Evolutionary conservation across 2,888 invertebrate species (phyloP).

Genomic region (Spilarctia lutea): DNA sequence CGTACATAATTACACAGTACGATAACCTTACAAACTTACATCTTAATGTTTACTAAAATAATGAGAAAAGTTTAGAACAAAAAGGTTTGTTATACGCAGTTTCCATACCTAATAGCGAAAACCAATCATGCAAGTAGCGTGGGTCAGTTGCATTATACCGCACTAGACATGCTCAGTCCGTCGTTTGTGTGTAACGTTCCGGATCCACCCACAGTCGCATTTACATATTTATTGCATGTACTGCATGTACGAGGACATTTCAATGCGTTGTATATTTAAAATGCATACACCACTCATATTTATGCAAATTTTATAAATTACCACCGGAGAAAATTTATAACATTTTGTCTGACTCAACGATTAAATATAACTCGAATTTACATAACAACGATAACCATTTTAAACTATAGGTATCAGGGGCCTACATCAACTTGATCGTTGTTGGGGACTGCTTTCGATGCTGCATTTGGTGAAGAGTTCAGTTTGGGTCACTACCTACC

Average conservation of each 20-base stretch:
- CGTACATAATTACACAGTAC: not conserved
- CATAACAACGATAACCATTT: not conserved
- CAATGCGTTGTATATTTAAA: slow-evolving; percentile 12
- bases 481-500: too few relatives aligned
- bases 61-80: not conserved
- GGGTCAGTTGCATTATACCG: slow-evolving; percentile 35
- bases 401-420: not conserved
- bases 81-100: not conserved
- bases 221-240: slow-evolving; percentile 69
- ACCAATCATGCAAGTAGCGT: slow-evolving; percentile 46
- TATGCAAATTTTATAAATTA: not conserved
- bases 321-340: not conserved
- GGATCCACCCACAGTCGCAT: slow-evolving; percentile 57
- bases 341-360: not conserved
- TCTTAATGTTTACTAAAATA: not conserved
- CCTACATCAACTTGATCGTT: not conserved
- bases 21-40: too few relatives aligned
- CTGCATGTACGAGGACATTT: slow-evolving; percentile 24
- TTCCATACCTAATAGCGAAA: slow-evolving; percentile 38
- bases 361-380: not conserved
- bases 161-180: slow-evolving; percentile 1
- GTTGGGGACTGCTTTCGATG: too few relatives aligned
- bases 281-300: slow-evolving; percentile 2
- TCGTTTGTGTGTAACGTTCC: slow-evolving; percentile 16
- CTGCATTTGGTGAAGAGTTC: too few relatives aligned